A percentile compares a stretch with the other conserved stretches of the same genome.
These are phyloP conservation scores for Sorex maritimensis DNA, from an alignment of 2,797 vertebrate genomes.

Conservation along the genomic window DNA sequence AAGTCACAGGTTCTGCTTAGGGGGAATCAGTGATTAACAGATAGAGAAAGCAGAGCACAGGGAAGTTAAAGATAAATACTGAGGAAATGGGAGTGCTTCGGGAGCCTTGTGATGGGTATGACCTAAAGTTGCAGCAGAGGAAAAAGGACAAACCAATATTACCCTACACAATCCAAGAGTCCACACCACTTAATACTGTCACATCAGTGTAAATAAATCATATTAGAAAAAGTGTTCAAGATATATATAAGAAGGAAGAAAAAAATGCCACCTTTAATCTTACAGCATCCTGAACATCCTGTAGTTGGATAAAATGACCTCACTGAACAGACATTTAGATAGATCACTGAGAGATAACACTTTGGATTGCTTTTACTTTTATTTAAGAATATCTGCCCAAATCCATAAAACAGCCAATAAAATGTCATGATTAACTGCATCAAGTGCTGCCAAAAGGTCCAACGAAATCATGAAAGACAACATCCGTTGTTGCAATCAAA, in stretches of 20 bases:
- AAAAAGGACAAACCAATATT: too few species aligned
- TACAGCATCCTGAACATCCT: not conserved
- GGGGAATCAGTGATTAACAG: too few species aligned
- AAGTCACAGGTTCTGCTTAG: too few species aligned
- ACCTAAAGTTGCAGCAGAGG: too few species aligned
- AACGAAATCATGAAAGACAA: conserved; percentile 79
- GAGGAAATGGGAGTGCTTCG: too few species aligned
- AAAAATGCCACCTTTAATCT: not conserved
- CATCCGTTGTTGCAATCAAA: conserved; percentile 78
- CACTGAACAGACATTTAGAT: conserved; percentile 42
- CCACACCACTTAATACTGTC: not conserved
- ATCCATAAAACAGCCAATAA: conserved; percentile 80
- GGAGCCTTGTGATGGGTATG: too few species aligned
- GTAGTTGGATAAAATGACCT: not conserved
- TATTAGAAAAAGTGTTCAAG: not conserved
- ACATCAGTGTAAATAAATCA: not conserved
- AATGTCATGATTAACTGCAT: conserved; percentile 67
- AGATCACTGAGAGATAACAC: conserved; percentile 63
- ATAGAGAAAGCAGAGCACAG: too few species aligned
- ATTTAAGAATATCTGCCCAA: conserved; percentile 74
- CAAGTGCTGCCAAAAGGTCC: conserved; percentile 68
- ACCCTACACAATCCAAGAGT: not conserved
- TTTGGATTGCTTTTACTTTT: conserved; percentile 72
- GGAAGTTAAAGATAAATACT: too few species aligned
- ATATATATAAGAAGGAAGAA: not conserved